These are phyloP conservation scores for Intellagama lesueurii DNA, from an alignment of 2,797 vertebrate species.

Conservation along the genomic window DNA sequence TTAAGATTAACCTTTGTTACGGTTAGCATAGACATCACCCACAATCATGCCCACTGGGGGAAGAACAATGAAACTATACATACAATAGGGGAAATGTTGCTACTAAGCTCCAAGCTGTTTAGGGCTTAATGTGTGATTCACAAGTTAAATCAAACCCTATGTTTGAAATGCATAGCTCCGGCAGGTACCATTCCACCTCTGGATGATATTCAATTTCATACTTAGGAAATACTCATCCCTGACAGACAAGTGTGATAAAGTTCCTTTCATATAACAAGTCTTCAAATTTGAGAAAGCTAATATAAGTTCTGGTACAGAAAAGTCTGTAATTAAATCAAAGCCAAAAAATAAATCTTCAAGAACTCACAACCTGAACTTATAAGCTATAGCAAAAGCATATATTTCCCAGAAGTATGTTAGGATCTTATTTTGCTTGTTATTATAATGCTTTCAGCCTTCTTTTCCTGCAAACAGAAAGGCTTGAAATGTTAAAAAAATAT, in stretches of 20 bases:
- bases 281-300: not conserved
- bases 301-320: too few relatives aligned
- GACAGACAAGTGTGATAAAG: not conserved
- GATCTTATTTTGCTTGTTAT: not conserved
- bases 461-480: not conserved
- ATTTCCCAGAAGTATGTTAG: not conserved
- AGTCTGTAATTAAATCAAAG: not conserved
- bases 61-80: too few relatives aligned
- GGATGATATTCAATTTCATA: not conserved
- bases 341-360: not conserved
- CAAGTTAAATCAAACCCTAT: too few relatives aligned
- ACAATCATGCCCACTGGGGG: too few relatives aligned
- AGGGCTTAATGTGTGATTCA: too few relatives aligned
- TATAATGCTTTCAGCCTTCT: not conserved
- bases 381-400: not conserved
- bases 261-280: too few relatives aligned
- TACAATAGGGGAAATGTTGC: too few relatives aligned
- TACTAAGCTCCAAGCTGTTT: too few relatives aligned
- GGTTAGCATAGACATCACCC: too few relatives aligned
- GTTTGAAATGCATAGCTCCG: too few relatives aligned
- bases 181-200: not conserved
- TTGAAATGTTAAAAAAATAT: not conserved
- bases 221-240: not conserved
- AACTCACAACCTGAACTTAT: not conserved
- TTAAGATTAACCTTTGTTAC: too few relatives aligned